Evolutionary conservation across 2,113 vertebrate species (phyloP).

Genomic region (Amphiprion ocellaris): DNA sequence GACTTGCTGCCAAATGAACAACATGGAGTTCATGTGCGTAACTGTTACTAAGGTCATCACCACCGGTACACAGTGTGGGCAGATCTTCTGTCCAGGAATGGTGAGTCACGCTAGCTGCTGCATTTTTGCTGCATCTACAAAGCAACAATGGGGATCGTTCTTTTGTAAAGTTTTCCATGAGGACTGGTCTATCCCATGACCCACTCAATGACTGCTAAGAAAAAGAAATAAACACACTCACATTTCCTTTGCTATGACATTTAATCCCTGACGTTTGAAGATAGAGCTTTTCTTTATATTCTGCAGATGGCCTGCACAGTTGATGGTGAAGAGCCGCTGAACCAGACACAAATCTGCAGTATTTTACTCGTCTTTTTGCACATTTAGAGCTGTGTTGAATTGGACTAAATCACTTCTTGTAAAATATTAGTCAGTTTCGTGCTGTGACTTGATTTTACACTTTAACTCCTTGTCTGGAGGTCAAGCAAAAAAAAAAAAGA

Average conservation of each 20-base stretch:
- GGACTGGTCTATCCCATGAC: not conserved
- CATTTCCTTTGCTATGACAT: not conserved
- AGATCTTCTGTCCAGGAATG: conserved; percentile 11
- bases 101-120: conserved; percentile 14
- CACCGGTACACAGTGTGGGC: conserved; percentile 30
- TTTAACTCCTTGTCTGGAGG: too few species aligned
- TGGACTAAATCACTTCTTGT: too few species aligned
- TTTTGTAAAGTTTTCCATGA: conserved; percentile 6
- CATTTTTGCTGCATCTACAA: conserved; percentile 12
- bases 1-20: not conserved
- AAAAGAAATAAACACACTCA: not conserved
- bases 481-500: too few species aligned
- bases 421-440: too few species aligned
- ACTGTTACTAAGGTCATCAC: conserved; percentile 4
- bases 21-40: not conserved
- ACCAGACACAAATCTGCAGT: too few species aligned
- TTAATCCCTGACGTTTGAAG: conserved; percentile 28
- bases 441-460: too few species aligned
- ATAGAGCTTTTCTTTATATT: conserved; percentile 3
- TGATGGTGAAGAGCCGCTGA: too few species aligned
- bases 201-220: not conserved
- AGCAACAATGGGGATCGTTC: not conserved
- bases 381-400: too few species aligned
- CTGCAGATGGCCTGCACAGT: too few species aligned
- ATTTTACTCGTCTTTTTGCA: too few species aligned